These are phyloP conservation scores for Melieria crassipennis DNA, from an alignment of 2,888 invertebrate species.

Conservation along the genomic window DNA sequence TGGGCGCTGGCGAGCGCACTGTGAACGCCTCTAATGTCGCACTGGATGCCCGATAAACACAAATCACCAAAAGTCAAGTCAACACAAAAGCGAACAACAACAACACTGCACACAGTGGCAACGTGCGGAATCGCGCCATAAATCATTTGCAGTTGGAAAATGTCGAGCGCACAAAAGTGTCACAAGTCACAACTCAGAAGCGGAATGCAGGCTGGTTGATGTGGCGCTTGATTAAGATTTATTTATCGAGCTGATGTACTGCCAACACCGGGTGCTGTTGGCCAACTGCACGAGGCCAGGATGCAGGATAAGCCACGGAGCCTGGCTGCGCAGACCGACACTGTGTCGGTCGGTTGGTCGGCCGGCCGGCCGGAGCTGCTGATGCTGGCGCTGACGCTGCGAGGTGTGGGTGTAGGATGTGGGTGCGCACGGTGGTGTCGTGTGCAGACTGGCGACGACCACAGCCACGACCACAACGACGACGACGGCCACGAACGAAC, in stretches of 20 bases:
- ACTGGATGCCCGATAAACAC: background rate
- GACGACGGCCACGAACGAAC: slow-evolving; percentile 12
- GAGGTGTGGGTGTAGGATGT: slow-evolving; percentile 2
- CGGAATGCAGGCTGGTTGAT: background rate
- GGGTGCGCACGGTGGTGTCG: background rate
- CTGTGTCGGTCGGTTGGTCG: background rate
- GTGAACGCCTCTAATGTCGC: too few species aligned
- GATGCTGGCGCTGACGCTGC: background rate
- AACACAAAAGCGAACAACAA: slow-evolving; percentile 16
- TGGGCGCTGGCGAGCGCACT: too few species aligned
- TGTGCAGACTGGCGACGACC: background rate
- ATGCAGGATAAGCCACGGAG: slow-evolving; percentile 64
- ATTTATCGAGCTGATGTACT: slow-evolving; percentile 56
- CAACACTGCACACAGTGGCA: background rate
- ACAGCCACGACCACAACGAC: background rate
- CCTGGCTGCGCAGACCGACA: slow-evolving; percentile 47
- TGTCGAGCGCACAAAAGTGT: too few species aligned
- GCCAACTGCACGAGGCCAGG: slow-evolving; percentile 61
- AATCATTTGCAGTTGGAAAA: slow-evolving; percentile 22
- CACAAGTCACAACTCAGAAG: too few species aligned
- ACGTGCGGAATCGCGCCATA: slow-evolving; percentile 3
- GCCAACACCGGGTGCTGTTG: slow-evolving; percentile 63
- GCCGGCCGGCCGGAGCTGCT: background rate
- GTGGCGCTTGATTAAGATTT: slow-evolving; percentile 49
- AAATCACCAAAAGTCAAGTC: slow-evolving; percentile 10